phyloP scores from a whole-genome alignment of 1,140 invertebrate species.

The Aleiodes sp. region DNA sequence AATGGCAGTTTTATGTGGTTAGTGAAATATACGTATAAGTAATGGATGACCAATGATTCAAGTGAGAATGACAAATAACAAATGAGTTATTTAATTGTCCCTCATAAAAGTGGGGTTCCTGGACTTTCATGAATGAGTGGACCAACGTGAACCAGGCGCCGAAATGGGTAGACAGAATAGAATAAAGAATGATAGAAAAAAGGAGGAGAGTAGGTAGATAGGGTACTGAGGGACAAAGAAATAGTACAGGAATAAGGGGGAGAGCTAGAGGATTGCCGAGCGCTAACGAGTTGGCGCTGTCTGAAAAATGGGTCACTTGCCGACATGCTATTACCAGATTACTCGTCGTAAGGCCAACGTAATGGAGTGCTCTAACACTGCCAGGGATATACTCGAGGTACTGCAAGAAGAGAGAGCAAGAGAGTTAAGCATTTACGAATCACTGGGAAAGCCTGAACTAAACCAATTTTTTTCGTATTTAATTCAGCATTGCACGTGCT shows the following conservation, averaged over 20 bases:
- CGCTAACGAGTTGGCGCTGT: slow-evolving; percentile 33
- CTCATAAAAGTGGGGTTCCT: background rate
- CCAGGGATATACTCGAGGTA: background rate
- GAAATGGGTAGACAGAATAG: background rate
- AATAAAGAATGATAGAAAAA: slow-evolving; percentile 8
- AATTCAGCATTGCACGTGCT: background rate
- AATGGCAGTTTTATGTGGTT: background rate
- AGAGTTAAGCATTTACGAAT: slow-evolving; percentile 5
- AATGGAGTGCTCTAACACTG: slow-evolving; percentile 24
- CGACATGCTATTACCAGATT: slow-evolving; percentile 36
- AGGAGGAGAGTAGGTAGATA: background rate
- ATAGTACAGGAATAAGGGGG: slow-evolving; percentile 2
- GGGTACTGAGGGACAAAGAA: background rate
- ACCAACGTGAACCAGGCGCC: background rate
- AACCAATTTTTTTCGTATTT: background rate
- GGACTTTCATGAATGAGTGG: background rate
- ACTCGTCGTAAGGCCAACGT: slow-evolving; percentile 29
- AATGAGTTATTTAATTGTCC: background rate
- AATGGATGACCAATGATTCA: background rate
- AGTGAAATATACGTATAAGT: background rate
- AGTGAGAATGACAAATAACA: background rate
- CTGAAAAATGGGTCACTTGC: slow-evolving; percentile 35
- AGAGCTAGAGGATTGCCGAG: slow-evolving; percentile 9
- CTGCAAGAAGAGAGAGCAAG: background rate
- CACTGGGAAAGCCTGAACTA: background rate